Conservation (phyloP, 2,888 invertebrate species). For the Tinea pellionella region DNA sequence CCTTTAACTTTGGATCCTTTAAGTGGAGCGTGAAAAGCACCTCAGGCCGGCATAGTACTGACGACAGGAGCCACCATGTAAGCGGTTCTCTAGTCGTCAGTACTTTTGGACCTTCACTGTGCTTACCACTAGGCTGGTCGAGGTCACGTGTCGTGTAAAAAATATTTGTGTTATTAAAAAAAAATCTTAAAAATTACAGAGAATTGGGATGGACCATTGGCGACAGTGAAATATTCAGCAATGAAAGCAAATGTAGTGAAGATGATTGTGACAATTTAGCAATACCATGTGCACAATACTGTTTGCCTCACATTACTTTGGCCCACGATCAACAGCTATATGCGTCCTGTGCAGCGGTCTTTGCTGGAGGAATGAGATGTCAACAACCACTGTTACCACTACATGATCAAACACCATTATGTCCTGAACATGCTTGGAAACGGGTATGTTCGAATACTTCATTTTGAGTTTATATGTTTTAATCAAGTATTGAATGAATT, state of each 20-base stretch:
- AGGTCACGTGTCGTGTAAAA: too few relatives aligned
- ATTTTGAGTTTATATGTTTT: too few relatives aligned
- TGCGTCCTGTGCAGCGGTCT: conserved; percentile 59
- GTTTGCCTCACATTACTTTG: conserved; percentile 85
- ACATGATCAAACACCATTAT: conserved; percentile 78
- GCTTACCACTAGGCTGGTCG: too few relatives aligned
- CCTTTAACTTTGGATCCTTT: too few relatives aligned
- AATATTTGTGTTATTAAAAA: too few relatives aligned
- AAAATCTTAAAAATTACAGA: conserved; percentile 21
- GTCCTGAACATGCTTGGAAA: conserved; percentile 86
- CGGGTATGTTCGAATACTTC: conserved; percentile 54
- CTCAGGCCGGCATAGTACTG: too few relatives aligned
- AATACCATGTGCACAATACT: conserved; percentile 84
- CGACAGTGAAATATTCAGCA: conserved; percentile 25
- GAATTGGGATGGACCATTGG: conserved; percentile 49
- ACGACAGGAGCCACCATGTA: too few relatives aligned
- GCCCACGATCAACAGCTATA: conserved; percentile 84
- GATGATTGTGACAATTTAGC: conserved; percentile 46
- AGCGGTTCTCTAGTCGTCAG: too few relatives aligned
- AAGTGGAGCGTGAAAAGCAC: too few relatives aligned
- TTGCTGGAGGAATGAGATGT: conserved; percentile 59
- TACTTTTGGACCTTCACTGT: too few relatives aligned
- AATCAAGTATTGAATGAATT: too few relatives aligned
- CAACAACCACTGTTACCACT: conserved; percentile 57
- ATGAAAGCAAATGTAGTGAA: neutral